These are phyloP conservation scores for Hylaeus volcanicus DNA, from an alignment of 1,140 invertebrate species.

Conservation along the genomic window DNA sequence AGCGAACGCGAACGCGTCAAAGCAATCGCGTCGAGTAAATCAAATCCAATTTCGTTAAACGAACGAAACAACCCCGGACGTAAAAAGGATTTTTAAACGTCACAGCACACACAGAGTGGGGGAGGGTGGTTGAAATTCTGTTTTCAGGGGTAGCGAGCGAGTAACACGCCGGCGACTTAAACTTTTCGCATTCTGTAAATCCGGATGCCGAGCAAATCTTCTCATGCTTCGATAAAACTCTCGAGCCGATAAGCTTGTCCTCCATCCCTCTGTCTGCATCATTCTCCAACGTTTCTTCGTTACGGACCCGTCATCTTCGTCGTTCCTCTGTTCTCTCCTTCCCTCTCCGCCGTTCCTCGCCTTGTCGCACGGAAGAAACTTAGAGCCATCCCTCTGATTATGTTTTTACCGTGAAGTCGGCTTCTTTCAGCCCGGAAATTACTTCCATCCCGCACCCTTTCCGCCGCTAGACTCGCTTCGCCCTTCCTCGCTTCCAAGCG, in stretches of 20 bases:
- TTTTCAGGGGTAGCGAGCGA: neutral
- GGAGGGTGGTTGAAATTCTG: slow-evolving; percentile 9
- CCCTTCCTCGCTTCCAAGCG: neutral
- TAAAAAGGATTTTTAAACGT: slow-evolving; percentile 38
- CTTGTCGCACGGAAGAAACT: slow-evolving; percentile 47
- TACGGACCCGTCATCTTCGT: slow-evolving; percentile 1
- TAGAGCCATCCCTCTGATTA: slow-evolving; percentile 66
- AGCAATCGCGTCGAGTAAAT: neutral
- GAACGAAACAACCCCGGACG: slow-evolving; percentile 13
- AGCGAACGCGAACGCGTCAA: too few relatives aligned
- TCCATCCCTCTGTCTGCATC: neutral
- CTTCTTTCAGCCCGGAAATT: slow-evolving; percentile 68
- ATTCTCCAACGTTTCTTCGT: neutral
- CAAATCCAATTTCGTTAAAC: slow-evolving; percentile 23
- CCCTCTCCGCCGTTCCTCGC: neutral
- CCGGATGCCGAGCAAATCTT: slow-evolving; percentile 30
- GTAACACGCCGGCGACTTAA: slow-evolving; percentile 22
- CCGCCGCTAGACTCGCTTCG: too few relatives aligned
- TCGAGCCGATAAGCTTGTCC: slow-evolving; percentile 30
- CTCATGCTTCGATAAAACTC: slow-evolving; percentile 26
- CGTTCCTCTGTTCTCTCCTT: slow-evolving; percentile 7
- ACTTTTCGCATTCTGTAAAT: slow-evolving; percentile 45
- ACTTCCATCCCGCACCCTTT: slow-evolving; percentile 50
- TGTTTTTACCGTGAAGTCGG: slow-evolving; percentile 66
- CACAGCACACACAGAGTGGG: slow-evolving; percentile 3